Base-by-base conservation (phyloP, 2,113 vertebrate species). In the Ia io region DNA sequence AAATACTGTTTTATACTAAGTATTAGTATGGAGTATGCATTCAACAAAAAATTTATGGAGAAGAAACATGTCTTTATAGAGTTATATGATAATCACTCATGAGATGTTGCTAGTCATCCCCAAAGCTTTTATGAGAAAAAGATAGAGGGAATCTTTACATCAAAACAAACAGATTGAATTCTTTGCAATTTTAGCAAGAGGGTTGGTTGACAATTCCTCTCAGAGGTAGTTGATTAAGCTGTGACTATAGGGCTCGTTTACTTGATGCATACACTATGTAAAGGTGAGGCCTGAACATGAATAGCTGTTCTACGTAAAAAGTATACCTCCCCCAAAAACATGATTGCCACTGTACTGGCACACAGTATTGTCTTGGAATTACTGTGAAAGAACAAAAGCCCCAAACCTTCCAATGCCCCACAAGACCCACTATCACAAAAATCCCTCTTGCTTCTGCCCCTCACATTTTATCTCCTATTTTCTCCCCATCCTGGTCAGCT, bases 1-100 rank as follows among this genome's bases (percentile, higher is more conserved):
- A 77, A 82, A 80, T 42, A 37, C 32, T 78, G 14, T 74, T 88
- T 85, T 69, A 53, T 78, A 59, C 22, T 49, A 70, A 79, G 40
- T 74, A 40, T 87, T 84, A 86, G 10, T n/a, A 59, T 65, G 16
- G 16, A 93, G 2, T 77, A 47, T n/a, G 22, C 13, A 51, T 49
- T 79, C 37, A 76, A 47, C 22, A 37, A 87, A 73, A 85, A 78
- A 63, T 96, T 91, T 85, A 84, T 37, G 71, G 35, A 79, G 32
- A 92, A 88, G 17, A 73, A 49, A 44, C 22, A 30, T 49, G 73
- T 67, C 61, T 95, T 85, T 69, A 69, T 69, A 69, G 18, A 76
- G 44, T 61, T 44, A 49, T 70, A 44, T 61, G 14, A 74, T 94
- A 91, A 67, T 79, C 49, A 91, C 1, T 94, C 44, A 23, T 56